Conservation (phyloP, 2,797 vertebrate species). For the Lutjanus argentimaculatus region DNA sequence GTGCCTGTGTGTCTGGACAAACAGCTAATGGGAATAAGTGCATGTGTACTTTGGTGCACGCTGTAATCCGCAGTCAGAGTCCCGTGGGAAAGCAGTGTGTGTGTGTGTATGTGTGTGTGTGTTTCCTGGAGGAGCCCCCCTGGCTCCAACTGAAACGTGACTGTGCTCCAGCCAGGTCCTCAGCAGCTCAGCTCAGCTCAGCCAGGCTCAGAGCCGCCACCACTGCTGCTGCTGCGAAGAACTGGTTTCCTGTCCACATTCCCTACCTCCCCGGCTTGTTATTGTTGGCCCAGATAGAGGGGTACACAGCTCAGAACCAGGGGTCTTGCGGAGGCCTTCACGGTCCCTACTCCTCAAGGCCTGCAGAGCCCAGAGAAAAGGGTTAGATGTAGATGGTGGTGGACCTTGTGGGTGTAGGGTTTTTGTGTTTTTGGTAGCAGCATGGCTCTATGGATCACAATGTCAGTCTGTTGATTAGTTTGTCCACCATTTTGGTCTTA, state of each 20-base stretch:
- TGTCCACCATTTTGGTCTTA: background rate
- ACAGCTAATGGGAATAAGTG: slow-evolving; percentile 10
- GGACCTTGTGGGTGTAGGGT: background rate
- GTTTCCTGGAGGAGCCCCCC: slow-evolving; percentile 45
- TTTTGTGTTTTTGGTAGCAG: background rate
- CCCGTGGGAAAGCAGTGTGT: slow-evolving; percentile 54
- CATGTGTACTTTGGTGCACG: slow-evolving; percentile 7
- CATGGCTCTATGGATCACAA: background rate
- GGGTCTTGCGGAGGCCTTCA: slow-evolving; percentile 45
- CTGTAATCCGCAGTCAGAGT: slow-evolving; percentile 30
- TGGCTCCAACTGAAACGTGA: slow-evolving; percentile 43
- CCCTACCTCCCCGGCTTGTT: slow-evolving; percentile 77
- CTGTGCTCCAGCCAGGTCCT: slow-evolving; percentile 41
- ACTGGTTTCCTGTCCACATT: slow-evolving; percentile 80
- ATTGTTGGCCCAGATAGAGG: slow-evolving; percentile 73
- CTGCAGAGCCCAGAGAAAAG: background rate
- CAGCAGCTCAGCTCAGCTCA: slow-evolving; percentile 44
- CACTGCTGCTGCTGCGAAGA: slow-evolving; percentile 60
- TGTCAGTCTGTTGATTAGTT: background rate
- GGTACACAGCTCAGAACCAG: slow-evolving; percentile 50
- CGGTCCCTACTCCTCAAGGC: background rate
- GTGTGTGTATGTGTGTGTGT: slow-evolving; percentile 26
- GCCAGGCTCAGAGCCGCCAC: slow-evolving; percentile 45
- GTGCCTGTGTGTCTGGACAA: slow-evolving; percentile 1
- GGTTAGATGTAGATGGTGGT: slow-evolving; percentile 11